These are phyloP conservation scores for Pygmarrhopalites habei DNA, from an alignment of 1,140 invertebrate genomes.

Conservation along the genomic window DNA sequence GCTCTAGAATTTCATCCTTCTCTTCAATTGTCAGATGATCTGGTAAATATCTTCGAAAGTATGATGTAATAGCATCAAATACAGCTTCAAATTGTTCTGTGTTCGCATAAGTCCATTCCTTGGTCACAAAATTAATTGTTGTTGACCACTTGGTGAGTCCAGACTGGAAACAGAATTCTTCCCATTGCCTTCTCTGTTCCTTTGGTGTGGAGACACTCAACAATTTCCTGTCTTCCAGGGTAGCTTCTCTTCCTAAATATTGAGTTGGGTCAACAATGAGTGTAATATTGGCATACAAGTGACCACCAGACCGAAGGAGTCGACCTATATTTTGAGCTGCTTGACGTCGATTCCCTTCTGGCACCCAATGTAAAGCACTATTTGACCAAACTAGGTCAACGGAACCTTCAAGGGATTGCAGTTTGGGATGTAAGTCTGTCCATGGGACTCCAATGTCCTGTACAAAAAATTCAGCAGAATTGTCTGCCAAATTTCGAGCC, in stretches of 20 bases:
- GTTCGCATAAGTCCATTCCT: background rate
- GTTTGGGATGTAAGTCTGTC: slow-evolving; percentile 1
- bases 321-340: slow-evolving; percentile 4
- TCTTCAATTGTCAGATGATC: background rate
- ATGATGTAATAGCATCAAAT: background rate
- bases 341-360: background rate
- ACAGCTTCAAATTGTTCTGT: background rate
- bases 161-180: background rate
- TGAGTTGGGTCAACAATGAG: background rate
- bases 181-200: background rate
- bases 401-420: background rate
- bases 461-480: background rate
- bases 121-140: background rate
- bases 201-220: background rate
- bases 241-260: background rate
- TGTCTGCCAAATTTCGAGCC: background rate
- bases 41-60: background rate
- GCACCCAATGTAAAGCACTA: slow-evolving; percentile 11
- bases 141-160: background rate
- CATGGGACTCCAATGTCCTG: slow-evolving; percentile 10
- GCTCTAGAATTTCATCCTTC: background rate
- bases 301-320: slow-evolving; percentile 9
- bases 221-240: background rate
- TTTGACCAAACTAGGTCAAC: slow-evolving; percentile 8
- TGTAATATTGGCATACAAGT: slow-evolving; percentile 7